These are phyloP conservation scores for Calosoma granatense DNA, from an alignment of 1,140 invertebrate species.

Conservation along the genomic window DNA sequence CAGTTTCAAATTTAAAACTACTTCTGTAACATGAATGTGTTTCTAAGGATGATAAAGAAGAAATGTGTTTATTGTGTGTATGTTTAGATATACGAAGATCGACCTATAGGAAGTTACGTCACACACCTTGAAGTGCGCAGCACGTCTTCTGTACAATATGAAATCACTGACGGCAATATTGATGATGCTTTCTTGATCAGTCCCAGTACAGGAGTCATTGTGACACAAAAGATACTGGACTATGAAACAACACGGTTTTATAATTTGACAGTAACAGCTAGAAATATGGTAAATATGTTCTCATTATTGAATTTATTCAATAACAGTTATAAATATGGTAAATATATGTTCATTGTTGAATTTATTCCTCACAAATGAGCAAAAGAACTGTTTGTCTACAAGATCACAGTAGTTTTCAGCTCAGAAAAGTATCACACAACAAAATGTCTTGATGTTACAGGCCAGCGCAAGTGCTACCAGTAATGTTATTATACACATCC, in stretches of 20 bases:
- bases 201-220: conserved; percentile 73
- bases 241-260: conserved; percentile 68
- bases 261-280: conserved; percentile 73
- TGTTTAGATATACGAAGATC: conserved; percentile 69
- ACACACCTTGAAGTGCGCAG: conserved; percentile 66
- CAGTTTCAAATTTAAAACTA: too few species aligned
- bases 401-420: too few species aligned
- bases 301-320: conserved; percentile 13
- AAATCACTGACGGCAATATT: conserved; percentile 66
- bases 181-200: conserved; percentile 70
- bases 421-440: not conserved
- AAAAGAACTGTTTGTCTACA: too few species aligned
- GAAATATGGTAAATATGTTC: conserved; percentile 63
- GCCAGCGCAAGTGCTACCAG: conserved; percentile 56
- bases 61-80: too few species aligned
- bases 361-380: too few species aligned
- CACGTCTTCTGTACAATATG: conserved; percentile 69
- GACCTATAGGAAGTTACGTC: conserved; percentile 64
- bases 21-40: too few species aligned
- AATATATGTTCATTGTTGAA: too few species aligned
- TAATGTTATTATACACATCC: conserved; percentile 61
- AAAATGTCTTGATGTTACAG: too few species aligned
- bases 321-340: too few species aligned
- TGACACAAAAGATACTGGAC: conserved; percentile 62
- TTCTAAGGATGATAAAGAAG: too few species aligned